Evolutionary conservation across 2,797 vertebrate genomes (phyloP), one percentile per base, ranked within the genome.

Genomic region (Myiotriccus ornatus): DNA sequence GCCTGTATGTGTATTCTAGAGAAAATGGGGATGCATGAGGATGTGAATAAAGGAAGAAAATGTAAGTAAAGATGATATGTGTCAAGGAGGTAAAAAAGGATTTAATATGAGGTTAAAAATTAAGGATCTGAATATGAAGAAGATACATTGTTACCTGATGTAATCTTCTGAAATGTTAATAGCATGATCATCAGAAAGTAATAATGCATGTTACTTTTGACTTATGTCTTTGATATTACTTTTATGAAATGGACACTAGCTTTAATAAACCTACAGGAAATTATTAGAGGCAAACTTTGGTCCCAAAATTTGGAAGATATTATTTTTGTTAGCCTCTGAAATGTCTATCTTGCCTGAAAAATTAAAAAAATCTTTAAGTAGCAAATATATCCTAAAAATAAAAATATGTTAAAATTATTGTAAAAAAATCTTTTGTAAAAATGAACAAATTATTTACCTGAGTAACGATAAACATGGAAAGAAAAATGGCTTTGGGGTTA

Each of bases 111-210:
- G 2, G 11, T 49, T 37, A 70, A 78, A 70, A 84, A 82, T 27
- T 16, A 77, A 67, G 11, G 7, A 63, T 10, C 10, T 47, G 34
- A 52, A 24, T 59, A n/a, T 28, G 34, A 69, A 74, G 25, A 85
- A 39, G 9, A 35, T 3, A 23, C 10, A 12, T 35, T 0, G 0
- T 37, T 63, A 74, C 3, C 7, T 83, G 34, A 62, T 0, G 0
- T 28, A 35, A 37, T 75, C 13, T 27, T 82, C 67, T 50, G 28
- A 43, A 84, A 44, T 59, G 12, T 18, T 35, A 49, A 52, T 34
- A 53, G 4, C 8, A 53, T 20, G 16, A 27, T 63, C 21, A 55
- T n/a, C 44, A 59, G 23, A 84, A 49, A 43, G 34, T 5, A 84
- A 22, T 49, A 41, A 57, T 9, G 1, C 2, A 18, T 22, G 6